Evolutionary conservation across 2,113 vertebrate genomes (phyloP).

Genomic region (Rhinopithecus roxellana): DNA sequence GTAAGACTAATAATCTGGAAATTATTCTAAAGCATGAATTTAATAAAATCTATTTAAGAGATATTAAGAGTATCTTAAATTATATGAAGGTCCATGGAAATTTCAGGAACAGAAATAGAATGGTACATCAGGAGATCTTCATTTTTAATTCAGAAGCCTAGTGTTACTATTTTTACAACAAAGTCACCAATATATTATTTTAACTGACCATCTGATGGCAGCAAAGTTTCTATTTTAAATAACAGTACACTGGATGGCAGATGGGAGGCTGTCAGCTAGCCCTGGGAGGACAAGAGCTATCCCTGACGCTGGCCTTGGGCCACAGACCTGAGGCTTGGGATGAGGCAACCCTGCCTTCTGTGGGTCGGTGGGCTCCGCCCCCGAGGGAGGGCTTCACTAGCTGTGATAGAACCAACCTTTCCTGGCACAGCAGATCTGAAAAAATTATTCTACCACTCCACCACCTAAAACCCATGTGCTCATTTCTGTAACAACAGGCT

Average conservation of each 20-base stretch:
- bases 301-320: neutral
- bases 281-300: accelerated
- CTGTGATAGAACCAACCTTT: neutral
- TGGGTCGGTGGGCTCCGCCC: neutral
- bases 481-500: neutral
- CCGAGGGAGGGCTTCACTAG: neutral
- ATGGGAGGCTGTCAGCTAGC: neutral
- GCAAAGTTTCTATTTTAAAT: conserved; percentile 9
- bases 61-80: neutral
- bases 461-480: neutral
- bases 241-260: neutral
- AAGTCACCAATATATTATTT: neutral
- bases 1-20: neutral
- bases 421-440: neutral
- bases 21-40: neutral
- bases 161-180: conserved; percentile 3
- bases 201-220: conserved; percentile 49
- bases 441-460: neutral
- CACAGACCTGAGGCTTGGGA: neutral
- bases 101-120: conserved; percentile 8
- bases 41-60: neutral
- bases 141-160: conserved; percentile 18
- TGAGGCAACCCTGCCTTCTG: neutral
- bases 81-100: neutral
- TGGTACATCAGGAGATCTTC: neutral